Conservation (phyloP, 2,113 vertebrate species). For the Lampris megalopsis region DNA sequence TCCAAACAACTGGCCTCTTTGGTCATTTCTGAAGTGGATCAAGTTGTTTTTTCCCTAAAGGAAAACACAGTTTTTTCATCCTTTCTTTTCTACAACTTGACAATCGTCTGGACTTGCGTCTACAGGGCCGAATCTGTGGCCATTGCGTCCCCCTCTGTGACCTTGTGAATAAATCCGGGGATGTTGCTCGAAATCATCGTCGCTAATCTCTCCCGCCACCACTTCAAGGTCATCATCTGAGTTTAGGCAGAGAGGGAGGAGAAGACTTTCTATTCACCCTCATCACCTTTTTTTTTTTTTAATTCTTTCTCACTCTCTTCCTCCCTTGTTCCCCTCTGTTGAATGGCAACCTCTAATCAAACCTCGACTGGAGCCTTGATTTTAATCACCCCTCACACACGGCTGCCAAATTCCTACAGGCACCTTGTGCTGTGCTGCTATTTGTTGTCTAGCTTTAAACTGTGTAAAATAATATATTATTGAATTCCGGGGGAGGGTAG, state of each 20-base stretch:
- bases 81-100: constrained; percentile 50
- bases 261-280: constrained; percentile 20
- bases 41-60: background rate
- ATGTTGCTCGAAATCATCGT: constrained; percentile 71
- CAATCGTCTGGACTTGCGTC: constrained; percentile 59
- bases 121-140: constrained; percentile 80
- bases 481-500: constrained; percentile 91
- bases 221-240: constrained; percentile 84
- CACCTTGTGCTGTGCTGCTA: constrained; percentile 91
- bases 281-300: background rate
- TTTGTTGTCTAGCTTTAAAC: constrained; percentile 92
- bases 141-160: constrained; percentile 77
- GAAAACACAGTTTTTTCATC: background rate
- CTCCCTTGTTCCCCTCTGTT: constrained; percentile 51
- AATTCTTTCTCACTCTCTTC: constrained; percentile 42
- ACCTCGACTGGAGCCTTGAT: constrained; percentile 79
- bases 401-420: constrained; percentile 86
- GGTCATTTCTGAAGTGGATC: too few relatives aligned
- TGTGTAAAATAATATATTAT: constrained; percentile 99
- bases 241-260: constrained; percentile 69
- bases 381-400: constrained; percentile 81
- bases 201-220: constrained; percentile 57
- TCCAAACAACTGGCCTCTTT: too few relatives aligned
- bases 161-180: constrained; percentile 75
- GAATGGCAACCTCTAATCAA: constrained; percentile 83